Conservation (phyloP, 2,888 invertebrate genomes). For the Dione juno region DNA sequence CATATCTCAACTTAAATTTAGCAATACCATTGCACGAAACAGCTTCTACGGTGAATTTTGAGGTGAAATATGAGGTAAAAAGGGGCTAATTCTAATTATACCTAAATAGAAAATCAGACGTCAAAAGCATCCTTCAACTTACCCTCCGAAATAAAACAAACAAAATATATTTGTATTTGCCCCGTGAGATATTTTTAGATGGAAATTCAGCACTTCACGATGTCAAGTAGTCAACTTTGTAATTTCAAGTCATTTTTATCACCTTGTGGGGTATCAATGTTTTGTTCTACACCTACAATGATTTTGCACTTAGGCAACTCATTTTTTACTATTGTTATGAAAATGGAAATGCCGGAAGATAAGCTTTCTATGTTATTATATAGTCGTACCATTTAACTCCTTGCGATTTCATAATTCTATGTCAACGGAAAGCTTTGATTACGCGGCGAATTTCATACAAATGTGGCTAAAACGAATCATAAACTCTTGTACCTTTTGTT, state of each 20-base stretch:
- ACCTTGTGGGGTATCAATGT: background rate
- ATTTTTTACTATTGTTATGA: too few species aligned
- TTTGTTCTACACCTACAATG: background rate
- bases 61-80: conserved; percentile 4
- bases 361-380: too few species aligned
- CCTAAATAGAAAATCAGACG: conserved; percentile 11
- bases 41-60: background rate
- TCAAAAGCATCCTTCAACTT: conserved; percentile 15
- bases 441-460: too few species aligned
- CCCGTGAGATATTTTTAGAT: conserved; percentile 7
- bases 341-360: too few species aligned
- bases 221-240: conserved; percentile 18
- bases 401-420: too few species aligned
- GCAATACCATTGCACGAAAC: background rate
- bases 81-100: conserved; percentile 6
- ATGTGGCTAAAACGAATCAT: too few species aligned
- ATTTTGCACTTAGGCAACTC: background rate
- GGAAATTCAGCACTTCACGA: conserved; percentile 2
- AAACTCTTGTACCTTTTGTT: too few species aligned
- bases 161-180: conserved; percentile 20
- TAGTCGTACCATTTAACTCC: too few species aligned
- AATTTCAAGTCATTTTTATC: conserved; percentile 7
- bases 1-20: background rate
- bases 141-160: conserved; percentile 14
- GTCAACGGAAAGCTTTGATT: too few species aligned